Base-by-base conservation (phyloP, 2,113 vertebrate genomes). In the Bagarius yarrelli region DNA sequence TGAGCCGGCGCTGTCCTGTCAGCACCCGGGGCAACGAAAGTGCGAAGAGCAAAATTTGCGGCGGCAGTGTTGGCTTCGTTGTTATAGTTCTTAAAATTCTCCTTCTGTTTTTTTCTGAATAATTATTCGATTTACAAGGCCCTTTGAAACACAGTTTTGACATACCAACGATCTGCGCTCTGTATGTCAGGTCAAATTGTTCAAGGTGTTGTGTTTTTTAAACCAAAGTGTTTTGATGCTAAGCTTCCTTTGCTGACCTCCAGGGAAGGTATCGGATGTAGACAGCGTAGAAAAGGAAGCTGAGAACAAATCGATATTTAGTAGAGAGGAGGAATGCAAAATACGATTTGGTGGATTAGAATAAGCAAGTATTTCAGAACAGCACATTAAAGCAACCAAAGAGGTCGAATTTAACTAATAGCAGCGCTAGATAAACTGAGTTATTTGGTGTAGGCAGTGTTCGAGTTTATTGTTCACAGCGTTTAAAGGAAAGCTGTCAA, bases 231-330 rank as follows among this genome's bases (percentile, higher is more conserved):
- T 40, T 75, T 44, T 76, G 8, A 12, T 60, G 73, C 16, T 13
- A 5, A 13, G 32, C 55, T 40, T 76, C 2, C 8, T 59, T 61
- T 44, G 36, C 34, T 44, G 25, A 76, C 34, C 67, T 11, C n/a
- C 44, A 2, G 67, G 5, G n/a, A 44, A 14, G 16, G 47, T 76
- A 67, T 44, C 36, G 36, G 57, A 59, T 77, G 25, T 25, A 52
- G 74, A 47, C 34, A 60, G 56, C n/a, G 61, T 25, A 3, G 57
- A 8, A 60, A 76, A 60, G 9, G 82, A 79, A 84, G 80, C 86
- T 84, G 80, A 87, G 86, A 50, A 74, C 55, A 64, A 81, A 64
- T 67, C 75, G 32, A 77, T 63, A 89, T 88, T 85, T 80, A 85
- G 77, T 85, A 84, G 53, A n/a, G 85, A 76, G 30, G n/a, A 50